Evolutionary conservation across 2,888 invertebrate species (phyloP), one percentile per base, ranked within the genome.

Genomic region (Nemoura dubitans): DNA sequence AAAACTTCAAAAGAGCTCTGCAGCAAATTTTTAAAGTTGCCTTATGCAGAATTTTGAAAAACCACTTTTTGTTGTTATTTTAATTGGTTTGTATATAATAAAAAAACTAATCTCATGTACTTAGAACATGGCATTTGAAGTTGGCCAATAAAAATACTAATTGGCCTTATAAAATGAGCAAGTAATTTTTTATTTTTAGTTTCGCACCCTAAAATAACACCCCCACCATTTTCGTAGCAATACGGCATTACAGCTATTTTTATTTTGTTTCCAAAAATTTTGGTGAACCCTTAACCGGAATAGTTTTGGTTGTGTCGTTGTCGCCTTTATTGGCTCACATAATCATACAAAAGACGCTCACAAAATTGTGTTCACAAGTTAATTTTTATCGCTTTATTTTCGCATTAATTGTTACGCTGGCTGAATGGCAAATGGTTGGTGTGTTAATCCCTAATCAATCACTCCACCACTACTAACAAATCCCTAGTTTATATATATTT

Each of bases 191-290:
- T 84, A 84, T 84, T 59, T 26, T 76, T 76, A 29, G 29, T 76
- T 87, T 27, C n/a, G 28, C 30, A 43, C 42, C 27, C 86, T 27
- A 29, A 59, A 87, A 89, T 88, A 88, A 87, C 87, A 88, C 89
- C 89, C 88, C 88, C 76, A 86, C 80, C 83, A 43, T 42, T 78
- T 83, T 85, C 43, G 77, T 80, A 82, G 43, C 36, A 86, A 85
- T 86, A 89, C 92, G 93, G 93, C 93, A 89, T 36, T 93, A 93
- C 91, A 93, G 93, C 59, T 36, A 36, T 36, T 36, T 36, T 59
- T 59, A 59, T 16, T 59, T 59, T 14, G 21, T 59, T 59, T 7
- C 59, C 21, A 59, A 59, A 59, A 7, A 7, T 59, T 7, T 2
- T 59, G 59, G 21, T 21, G 16, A 21, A 59, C 59, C 59, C 92